Percentiles rank a stretch among this genome's conserved stretches.
phyloP scores from a whole-genome alignment of 2,797 vertebrate species.

The Sebastiscus albofasciatus region DNA sequence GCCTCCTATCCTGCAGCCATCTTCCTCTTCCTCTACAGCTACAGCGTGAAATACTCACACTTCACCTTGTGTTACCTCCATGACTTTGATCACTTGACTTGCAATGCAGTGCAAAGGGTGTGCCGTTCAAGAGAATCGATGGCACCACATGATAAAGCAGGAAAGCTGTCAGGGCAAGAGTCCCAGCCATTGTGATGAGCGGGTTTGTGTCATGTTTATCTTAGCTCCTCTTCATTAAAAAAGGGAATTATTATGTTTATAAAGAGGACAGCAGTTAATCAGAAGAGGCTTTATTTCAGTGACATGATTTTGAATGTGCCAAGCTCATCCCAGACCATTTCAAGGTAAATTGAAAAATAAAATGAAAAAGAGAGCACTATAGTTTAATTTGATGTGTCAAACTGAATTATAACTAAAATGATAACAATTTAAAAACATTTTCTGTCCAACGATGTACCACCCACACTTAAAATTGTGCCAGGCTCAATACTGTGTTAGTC shows the following conservation, averaged over 20 bases:
- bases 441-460: no score
- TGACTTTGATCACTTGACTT: constrained; percentile 13
- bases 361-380: neutral
- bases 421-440: neutral
- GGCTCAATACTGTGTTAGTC: neutral
- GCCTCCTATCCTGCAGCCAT: neutral
- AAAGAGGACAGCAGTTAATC: neutral
- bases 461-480: neutral
- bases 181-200: neutral
- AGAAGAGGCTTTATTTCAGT: neutral
- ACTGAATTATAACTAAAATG: neutral
- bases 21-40: neutral
- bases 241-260: neutral
- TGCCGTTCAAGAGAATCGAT: neutral
- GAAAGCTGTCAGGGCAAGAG: neutral
- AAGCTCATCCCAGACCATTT: neutral
- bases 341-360: neutral
- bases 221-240: neutral
- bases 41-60: neutral
- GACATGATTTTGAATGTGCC: neutral
- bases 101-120: constrained; percentile 8
- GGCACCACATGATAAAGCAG: neutral
- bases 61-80: constrained; percentile 25
- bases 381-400: neutral
- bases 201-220: neutral